Base-by-base conservation (phyloP, 2,888 invertebrate genomes). In the Chironomus riparius region DNA sequence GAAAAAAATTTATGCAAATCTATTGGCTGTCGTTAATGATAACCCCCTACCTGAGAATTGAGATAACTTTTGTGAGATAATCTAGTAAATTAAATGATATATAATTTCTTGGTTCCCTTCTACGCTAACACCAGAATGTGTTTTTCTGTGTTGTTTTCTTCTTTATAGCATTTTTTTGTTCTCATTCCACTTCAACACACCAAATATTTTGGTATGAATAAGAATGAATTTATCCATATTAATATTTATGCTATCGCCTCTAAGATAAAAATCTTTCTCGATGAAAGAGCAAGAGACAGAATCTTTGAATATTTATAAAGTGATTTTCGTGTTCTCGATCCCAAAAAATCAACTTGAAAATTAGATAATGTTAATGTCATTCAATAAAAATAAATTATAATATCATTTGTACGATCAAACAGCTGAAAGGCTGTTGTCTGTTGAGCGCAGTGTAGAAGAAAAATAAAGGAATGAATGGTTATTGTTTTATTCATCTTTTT, bases 351-450 rank as follows among this genome's bases (percentile, higher is more conserved):
- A 68, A 68, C 68, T 74, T 15, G 22, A 68, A 68, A 74, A 74
- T 74, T 74, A 74, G 74, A 74, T 74, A 74, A 73, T 68, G 38
- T 74, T 74, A 68, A 68, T 48, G 72, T 62, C 61, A 47, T 62
- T 73, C 65, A 74, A 74, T 74, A 74, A 68, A 74, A 68, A 74
- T 68, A 74, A 74, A 74, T 74, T 74, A 68, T 65, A 74, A 74
- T 74, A 74, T 74, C 68, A 68, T 74, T 74, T 74, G 74, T 74
- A 48, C 48, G 68, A 74, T 74, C 72, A 73, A 71, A 73, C 72
- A 73, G 72, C 74, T 74, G 74, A 74, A 74, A n/a, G 1, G 24
- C 10, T 65, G 12, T 13, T 65, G 38, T 38, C 38, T 38, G 38
- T 2, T 38, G 38, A 38, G 10, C 38, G 38, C 38, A 38, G 38